Evolutionary conservation across 2,888 invertebrate species (phyloP), one percentile per base, ranked within the genome.

Genomic region (Melikaiella ostensackeni): DNA sequence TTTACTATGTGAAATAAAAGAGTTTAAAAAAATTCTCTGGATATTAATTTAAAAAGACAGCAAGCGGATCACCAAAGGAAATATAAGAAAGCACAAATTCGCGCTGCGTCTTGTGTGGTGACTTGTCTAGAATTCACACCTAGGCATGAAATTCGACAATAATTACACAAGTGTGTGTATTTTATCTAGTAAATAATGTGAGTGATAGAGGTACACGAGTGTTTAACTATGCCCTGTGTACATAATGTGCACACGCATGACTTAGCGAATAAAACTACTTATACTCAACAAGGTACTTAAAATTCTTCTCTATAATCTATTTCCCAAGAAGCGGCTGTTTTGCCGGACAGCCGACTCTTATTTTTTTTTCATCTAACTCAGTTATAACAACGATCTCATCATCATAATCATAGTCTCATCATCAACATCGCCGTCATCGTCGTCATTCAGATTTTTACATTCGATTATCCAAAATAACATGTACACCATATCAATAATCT

Each of bases 261-360:
- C 86, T 87, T 86, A 86, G 85, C 86, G 84, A 86, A 86, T 88
- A 83, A 82, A 88, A 84, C 89, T 90, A 89, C 88, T 89, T 91
- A 90, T 88, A 89, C 81, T 90, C 89, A 89, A 91, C 89, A 90
- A 91, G 91, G 90, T 91, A 91, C 90, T 89, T 87, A 87, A 88
- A 88, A 88, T 85, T 85, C 82, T 84, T 82, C 33, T 59, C 55
- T 57, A 61, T n/a, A 74, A 59, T 59, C 59, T 75, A 55, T 11
- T 70, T 55, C 70, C 50, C 50, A 55, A 70, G 50, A 70, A 66
- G 30, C 27, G 70, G 19, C 50, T 21, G 27, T 6, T 78, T 75
- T 74, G n/a, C 33, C 24, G 50, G 66, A 50, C 59, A 70, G 70
- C 70, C 70, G n/a, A 50, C 50, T 70, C 42, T 27, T 88, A 88